Evolutionary conservation across 2,797 vertebrate species (phyloP), one percentile per base, ranked within the genome.

Genomic region (Diplodus sargus): DNA sequence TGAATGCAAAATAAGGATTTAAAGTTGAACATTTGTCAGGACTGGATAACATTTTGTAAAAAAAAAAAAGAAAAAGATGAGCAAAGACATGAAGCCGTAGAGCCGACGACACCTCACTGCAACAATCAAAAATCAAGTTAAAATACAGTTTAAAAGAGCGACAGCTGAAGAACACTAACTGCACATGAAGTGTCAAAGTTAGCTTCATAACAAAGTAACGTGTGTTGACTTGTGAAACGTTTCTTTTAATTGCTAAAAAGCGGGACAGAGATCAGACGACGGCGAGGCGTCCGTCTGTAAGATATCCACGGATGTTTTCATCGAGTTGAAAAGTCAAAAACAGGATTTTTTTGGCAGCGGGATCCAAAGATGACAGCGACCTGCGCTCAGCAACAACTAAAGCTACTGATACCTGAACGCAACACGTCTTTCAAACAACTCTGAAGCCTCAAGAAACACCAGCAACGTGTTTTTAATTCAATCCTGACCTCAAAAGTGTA

Each of bases 1-100:
- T 56, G 15, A 16, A 45, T 79, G 65, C 64, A 60, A 67, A 76
- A 68, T 49, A 60, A 42, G 23, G 25, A 70, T 70, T 76, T 51
- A 13, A 42, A 45, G 28, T 6, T 6, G n/a, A 20, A 39, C 56
- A 14, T 80, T 74, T 63, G 20, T 68, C 71, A 18, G 13, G 45
- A 63, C 57, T 39, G 43, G 56, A 6, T 17, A 2, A 3, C 16
- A 4, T 34, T 77, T 58, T 63, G 34, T 39, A 6, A 34, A 34
- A 34, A 7, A 34, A 34, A 34, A 34, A 34, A 30, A 30, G 13
- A 58, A 34, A 17, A 15, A 20, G 22, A 48, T 61, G n/a, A 53
- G 28, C 0, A 22, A 15, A 56, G 16, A 25, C 39, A 43, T n/a
- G 49, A 53, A 51, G n/a, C 17, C 22, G 1, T 15, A 17, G 0